These are phyloP conservation scores for Strigamia transsilvanica DNA, from an alignment of 2,888 invertebrate genomes.

Conservation along the genomic window DNA sequence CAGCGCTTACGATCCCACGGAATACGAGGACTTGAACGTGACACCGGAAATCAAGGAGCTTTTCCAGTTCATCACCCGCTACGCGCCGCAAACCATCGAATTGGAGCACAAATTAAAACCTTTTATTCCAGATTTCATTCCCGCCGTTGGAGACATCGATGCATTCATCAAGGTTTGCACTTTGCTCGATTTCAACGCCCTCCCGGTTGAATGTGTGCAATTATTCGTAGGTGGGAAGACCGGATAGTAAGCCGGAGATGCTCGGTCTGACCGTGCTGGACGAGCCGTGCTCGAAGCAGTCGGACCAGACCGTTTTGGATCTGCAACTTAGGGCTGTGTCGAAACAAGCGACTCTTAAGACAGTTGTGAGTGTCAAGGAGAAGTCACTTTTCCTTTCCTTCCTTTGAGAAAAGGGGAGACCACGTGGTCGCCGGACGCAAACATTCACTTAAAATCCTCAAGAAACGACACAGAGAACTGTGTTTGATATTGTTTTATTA, in stretches of 20 bases:
- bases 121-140: slow-evolving; percentile 95
- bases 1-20: slow-evolving; percentile 78
- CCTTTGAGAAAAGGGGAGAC: too few species aligned
- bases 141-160: slow-evolving; percentile 98
- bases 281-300: slow-evolving; percentile 94
- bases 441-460: too few species aligned
- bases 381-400: too few species aligned
- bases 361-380: slow-evolving; percentile 63
- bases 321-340: slow-evolving; percentile 81
- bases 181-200: too few species aligned
- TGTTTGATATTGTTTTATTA: too few species aligned
- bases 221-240: slow-evolving; percentile 69
- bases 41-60: slow-evolving; percentile 87
- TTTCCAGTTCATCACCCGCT: slow-evolving; percentile 90
- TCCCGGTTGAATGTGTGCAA: neutral
- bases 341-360: slow-evolving; percentile 74
- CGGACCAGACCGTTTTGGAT: slow-evolving; percentile 92
- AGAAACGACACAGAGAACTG: too few species aligned
- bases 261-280: slow-evolving; percentile 84
- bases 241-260: slow-evolving; percentile 73
- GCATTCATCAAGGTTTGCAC: slow-evolving; percentile 87
- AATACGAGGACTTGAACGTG: slow-evolving; percentile 83
- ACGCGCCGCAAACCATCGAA: slow-evolving; percentile 90
- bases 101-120: slow-evolving; percentile 89
- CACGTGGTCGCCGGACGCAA: too few species aligned